Percentiles rank a stretch among this genome's conserved stretches.
phyloP scores from a whole-genome alignment of 1,140 invertebrate species.

The Cataglyphis hispanica region DNA sequence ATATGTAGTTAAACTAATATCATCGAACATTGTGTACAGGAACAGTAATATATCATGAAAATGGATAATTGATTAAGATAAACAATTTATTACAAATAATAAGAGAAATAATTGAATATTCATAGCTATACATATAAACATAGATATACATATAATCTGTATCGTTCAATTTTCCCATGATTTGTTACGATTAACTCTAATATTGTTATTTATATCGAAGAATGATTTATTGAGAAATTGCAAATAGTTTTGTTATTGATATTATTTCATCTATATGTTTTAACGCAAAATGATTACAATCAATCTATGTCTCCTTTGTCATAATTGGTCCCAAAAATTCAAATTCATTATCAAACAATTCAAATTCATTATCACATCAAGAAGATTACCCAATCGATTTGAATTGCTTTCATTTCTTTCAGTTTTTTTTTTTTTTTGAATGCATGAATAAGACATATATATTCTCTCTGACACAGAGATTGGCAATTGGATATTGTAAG shows the following conservation, averaged over 20 bases:
- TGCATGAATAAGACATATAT: slow-evolving; percentile 9
- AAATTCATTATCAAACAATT: no score
- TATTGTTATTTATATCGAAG: slow-evolving; percentile 38
- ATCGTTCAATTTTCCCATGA: slow-evolving; percentile 58
- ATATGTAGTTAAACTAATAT: slow-evolving; percentile 58
- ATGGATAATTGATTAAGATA: slow-evolving; percentile 64
- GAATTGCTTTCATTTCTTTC: neutral
- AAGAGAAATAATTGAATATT: slow-evolving; percentile 65
- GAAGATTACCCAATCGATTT: neutral
- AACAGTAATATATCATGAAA: slow-evolving; percentile 65
- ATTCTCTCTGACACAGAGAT: neutral
- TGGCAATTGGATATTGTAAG: neutral
- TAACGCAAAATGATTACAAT: neutral
- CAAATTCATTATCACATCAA: no score
- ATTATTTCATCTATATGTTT: slow-evolving; percentile 33
- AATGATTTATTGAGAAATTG: slow-evolving; percentile 58
- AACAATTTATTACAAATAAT: slow-evolving; percentile 69
- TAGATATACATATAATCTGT: slow-evolving; percentile 54
- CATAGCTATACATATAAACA: slow-evolving; percentile 42
- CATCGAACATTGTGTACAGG: slow-evolving; percentile 71
- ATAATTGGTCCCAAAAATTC: no score
- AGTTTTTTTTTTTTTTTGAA: neutral
- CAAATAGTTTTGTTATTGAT: slow-evolving; percentile 4
- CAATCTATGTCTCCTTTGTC: neutral
- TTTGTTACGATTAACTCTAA: slow-evolving; percentile 65